phyloP scores from a whole-genome alignment of 2,113 vertebrate genomes.

The Pelusios castaneus region DNA sequence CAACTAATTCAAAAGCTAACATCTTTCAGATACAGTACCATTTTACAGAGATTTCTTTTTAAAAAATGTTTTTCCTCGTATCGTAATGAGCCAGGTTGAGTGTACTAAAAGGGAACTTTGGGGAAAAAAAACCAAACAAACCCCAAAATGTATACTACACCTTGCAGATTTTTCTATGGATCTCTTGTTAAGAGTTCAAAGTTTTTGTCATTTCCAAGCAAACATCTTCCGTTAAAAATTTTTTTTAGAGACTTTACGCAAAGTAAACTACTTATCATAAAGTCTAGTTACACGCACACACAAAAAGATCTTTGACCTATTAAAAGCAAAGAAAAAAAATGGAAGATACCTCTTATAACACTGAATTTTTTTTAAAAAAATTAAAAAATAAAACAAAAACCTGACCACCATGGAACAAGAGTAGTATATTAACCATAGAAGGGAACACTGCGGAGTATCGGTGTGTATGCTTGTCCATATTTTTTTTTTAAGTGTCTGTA shows the following conservation, averaged over 20 bases:
- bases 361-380: slow-evolving; percentile 64
- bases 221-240: neutral
- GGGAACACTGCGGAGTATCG: slow-evolving; percentile 31
- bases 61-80: slow-evolving; percentile 22
- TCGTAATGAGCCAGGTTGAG: slow-evolving; percentile 26
- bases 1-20: slow-evolving; percentile 59
- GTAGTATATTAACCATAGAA: slow-evolving; percentile 43
- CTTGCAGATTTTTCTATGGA: neutral
- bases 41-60: slow-evolving; percentile 27
- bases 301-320: slow-evolving; percentile 67
- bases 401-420: slow-evolving; percentile 64
- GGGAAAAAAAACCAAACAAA: neutral
- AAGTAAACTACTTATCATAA: slow-evolving; percentile 47
- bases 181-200: slow-evolving; percentile 39
- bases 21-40: slow-evolving; percentile 59
- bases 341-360: slow-evolving; percentile 67
- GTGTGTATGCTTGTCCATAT: slow-evolving; percentile 16
- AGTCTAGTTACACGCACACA: slow-evolving; percentile 55
- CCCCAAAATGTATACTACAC: neutral
- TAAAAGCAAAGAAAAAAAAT: slow-evolving; percentile 33
- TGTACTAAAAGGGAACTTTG: slow-evolving; percentile 33
- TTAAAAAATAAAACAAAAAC: slow-evolving; percentile 24
- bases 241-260: slow-evolving; percentile 70
- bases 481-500: neutral
- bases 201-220: slow-evolving; percentile 22